Percentiles rank a stretch among this genome's conserved stretches.
Conservation (phyloP, 2,113 vertebrate species). For the Anoura caudifer region DNA sequence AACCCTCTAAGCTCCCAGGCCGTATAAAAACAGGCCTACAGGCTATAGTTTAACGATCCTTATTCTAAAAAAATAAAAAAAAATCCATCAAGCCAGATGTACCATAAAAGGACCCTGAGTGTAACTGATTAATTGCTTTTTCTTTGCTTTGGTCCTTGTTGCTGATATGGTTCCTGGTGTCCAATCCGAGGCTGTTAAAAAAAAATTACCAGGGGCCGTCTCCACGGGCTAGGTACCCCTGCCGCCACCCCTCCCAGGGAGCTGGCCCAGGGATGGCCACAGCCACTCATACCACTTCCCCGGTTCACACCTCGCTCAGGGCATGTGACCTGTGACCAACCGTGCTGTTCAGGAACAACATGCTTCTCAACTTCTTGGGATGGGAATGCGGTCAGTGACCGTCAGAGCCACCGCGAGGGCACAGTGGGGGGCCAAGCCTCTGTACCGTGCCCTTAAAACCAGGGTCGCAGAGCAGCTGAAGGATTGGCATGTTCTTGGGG, state of each 20-base stretch:
- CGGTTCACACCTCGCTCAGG: not conserved
- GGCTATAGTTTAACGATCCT: not conserved
- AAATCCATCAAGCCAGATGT: not conserved
- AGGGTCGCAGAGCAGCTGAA: not conserved
- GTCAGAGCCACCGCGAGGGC: not conserved
- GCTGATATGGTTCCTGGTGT: not conserved
- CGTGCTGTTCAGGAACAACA: not conserved
- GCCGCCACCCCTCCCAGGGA: not conserved
- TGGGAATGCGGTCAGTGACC: not conserved
- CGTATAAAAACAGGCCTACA: not conserved
- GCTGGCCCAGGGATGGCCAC: not conserved
- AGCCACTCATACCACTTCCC: not conserved
- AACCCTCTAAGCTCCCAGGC: not conserved
- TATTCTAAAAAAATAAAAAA: not conserved
- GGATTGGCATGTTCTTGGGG: not conserved
- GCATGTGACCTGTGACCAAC: not conserved
- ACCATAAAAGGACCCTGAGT: not conserved
- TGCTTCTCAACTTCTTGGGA: not conserved
- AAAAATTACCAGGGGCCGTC: not conserved
- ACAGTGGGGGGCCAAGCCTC: not conserved
- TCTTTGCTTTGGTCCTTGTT: not conserved
- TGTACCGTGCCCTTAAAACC: not conserved
- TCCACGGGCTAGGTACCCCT: accelerated
- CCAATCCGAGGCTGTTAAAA: not conserved
- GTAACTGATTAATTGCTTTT: not conserved